Conservation (phyloP, 2,888 invertebrate species). For the Perizoma affinitatum region DNA sequence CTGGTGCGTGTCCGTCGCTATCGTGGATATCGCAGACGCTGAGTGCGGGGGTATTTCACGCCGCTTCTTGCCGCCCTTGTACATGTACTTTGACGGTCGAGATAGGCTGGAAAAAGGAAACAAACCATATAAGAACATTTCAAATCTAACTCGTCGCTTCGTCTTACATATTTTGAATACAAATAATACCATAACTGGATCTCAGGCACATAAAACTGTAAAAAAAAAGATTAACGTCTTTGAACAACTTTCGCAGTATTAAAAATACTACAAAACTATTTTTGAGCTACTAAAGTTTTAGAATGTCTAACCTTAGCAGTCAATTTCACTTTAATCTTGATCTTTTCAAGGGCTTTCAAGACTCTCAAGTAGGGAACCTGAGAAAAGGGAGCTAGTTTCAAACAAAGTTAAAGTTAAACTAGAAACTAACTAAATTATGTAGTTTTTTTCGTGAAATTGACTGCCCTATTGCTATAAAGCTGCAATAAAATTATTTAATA, state of each 20-base stretch:
- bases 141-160: too few species aligned
- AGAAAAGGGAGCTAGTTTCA: constrained; percentile 17
- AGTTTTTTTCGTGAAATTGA: constrained; percentile 20
- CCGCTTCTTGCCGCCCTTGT: constrained; percentile 79
- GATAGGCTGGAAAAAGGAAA: constrained; percentile 61
- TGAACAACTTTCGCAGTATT: too few species aligned
- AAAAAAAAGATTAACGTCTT: too few species aligned
- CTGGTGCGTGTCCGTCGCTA: constrained; percentile 90
- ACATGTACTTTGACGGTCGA: constrained; percentile 75
- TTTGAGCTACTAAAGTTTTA: constrained; percentile 5
- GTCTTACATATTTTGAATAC: too few species aligned
- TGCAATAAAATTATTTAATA: too few species aligned
- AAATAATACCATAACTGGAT: too few species aligned
- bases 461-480: constrained; percentile 1
- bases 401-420: neutral
- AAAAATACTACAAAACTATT: neutral
- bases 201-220: too few species aligned
- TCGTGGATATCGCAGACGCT: constrained; percentile 80
- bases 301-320: constrained; percentile 28
- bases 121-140: neutral
- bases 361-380: constrained; percentile 24
- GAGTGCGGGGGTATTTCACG: constrained; percentile 66
- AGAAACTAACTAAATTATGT: neutral
- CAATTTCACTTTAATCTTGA: constrained; percentile 28
- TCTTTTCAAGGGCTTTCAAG: constrained; percentile 15